Evolutionary conservation across 2,113 vertebrate genomes (phyloP), one percentile per base, ranked within the genome.

Genomic region (Sus scrofa): DNA sequence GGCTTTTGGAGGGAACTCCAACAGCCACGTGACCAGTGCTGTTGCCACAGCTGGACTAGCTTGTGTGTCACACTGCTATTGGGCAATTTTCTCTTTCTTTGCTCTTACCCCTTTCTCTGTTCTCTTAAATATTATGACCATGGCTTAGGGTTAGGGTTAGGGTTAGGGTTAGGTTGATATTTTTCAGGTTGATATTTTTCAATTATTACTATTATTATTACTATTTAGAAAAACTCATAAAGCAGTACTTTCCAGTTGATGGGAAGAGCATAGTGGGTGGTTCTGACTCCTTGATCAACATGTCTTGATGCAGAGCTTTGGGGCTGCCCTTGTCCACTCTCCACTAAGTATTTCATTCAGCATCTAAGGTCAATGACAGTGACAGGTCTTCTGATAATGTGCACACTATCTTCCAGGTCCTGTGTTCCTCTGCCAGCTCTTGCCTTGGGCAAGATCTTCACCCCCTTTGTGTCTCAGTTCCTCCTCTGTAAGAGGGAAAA

Each of bases 1-100:
- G 5, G 19, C 19, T 8, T 7, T 39, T 78, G 32, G 13, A 6
- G 1, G 79, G 32, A 22, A 8, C 34, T 39, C 52, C 12, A 15
- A 0, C 3, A 0, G 6, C 14, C 5, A 6, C 26, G 0, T 27
- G 22, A 4, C 39, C 8, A 52, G 1, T 12, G 3, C 44, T 18
- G 1, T 11, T 4, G 67, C 13, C 37, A 9, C 22, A 56, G 52
- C 18, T 13, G 7, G 32, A 27, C 44, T 37, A 37, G 26, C 34
- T 26, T 16, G 0, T 5, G 7, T 27, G n/a, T n/a, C 32, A 79
- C 15, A 30, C 24, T 16, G 22, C 50, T 1, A 37, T 22, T 27
- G 8, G 6, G 7, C 15, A 15, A 2, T 54, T 89, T 32, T 52
- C 24, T 50, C 10, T 50, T 27, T 73, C 20, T 37, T 30, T 73